phyloP scores from a whole-genome alignment of 1,140 invertebrate species.

The Pteromalus puparum region DNA sequence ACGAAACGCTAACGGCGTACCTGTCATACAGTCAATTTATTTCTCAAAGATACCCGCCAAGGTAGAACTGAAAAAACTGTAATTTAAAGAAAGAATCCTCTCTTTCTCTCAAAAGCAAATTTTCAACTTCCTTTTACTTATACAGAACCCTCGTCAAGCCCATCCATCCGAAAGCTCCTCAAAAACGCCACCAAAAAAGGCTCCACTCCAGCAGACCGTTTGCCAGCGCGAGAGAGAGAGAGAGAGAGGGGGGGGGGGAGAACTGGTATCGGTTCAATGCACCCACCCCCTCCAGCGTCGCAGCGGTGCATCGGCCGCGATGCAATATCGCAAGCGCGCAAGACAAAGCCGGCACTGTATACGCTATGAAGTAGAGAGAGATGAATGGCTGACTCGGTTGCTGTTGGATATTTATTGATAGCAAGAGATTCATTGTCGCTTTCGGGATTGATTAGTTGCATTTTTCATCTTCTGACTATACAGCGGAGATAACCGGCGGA shows the following conservation, averaged over 20 bases:
- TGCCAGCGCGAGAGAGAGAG: neutral
- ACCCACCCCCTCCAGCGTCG: neutral
- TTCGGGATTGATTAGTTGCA: too few relatives aligned
- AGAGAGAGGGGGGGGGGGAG: neutral
- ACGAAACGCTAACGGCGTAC: too few relatives aligned
- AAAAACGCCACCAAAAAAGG: neutral
- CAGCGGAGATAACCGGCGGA: too few relatives aligned
- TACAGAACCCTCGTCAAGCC: neutral
- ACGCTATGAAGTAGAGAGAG: neutral
- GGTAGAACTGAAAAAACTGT: too few relatives aligned
- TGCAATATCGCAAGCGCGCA: neutral
- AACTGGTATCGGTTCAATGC: constrained; percentile 30
- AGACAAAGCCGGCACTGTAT: neutral
- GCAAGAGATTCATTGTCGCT: too few relatives aligned
- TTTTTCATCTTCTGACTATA: neutral
- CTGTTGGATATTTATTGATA: too few relatives aligned
- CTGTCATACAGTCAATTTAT: too few relatives aligned
- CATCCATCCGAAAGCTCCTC: neutral
- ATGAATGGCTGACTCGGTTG: neutral
- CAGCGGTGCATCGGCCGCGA: neutral
- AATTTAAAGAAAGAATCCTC: too few relatives aligned
- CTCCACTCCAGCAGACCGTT: neutral
- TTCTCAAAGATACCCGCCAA: too few relatives aligned
- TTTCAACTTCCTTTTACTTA: neutral
- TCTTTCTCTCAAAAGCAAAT: neutral